Evolutionary conservation across 1,140 invertebrate species (phyloP).

Genomic region (Macrostomum lignano): DNA sequence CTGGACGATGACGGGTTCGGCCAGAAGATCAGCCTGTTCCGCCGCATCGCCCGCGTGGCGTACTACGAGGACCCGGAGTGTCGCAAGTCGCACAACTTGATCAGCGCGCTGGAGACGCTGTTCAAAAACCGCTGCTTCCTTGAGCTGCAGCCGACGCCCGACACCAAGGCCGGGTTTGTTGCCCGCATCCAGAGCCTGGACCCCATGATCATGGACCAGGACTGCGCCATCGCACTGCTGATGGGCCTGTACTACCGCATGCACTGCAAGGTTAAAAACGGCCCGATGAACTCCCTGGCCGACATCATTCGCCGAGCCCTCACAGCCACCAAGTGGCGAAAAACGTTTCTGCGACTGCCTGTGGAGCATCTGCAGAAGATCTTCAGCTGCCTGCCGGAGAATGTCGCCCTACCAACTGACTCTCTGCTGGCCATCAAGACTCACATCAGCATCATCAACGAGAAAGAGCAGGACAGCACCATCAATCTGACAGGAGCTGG

Average conservation of each 20-base stretch:
- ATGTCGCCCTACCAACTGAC: too few relatives aligned
- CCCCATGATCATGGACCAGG: too few relatives aligned
- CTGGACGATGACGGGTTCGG: not conserved
- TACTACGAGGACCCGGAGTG: constrained; percentile 1
- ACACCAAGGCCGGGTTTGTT: not conserved
- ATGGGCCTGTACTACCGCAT: not conserved
- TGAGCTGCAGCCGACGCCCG: not conserved
- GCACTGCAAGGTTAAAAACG: not conserved
- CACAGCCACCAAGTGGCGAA: not conserved
- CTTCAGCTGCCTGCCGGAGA: too few relatives aligned
- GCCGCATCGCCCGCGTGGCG: not conserved
- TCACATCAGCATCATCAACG: too few relatives aligned
- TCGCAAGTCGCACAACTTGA: not conserved
- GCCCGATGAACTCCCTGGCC: not conserved
- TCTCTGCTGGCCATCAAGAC: too few relatives aligned
- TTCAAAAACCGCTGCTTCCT: not conserved
- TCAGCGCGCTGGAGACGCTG: not conserved
- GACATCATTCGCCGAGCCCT: constrained; percentile 1
- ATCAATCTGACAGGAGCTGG: too few relatives aligned
- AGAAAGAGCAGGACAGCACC: too few relatives aligned
- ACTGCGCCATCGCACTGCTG: not conserved
- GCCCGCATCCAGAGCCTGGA: not conserved
- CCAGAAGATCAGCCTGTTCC: not conserved
- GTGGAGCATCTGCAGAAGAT: not conserved
- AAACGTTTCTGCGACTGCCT: not conserved